Base-by-base conservation (phyloP, 2,113 vertebrate species). In the Macquaria ambigua region DNA sequence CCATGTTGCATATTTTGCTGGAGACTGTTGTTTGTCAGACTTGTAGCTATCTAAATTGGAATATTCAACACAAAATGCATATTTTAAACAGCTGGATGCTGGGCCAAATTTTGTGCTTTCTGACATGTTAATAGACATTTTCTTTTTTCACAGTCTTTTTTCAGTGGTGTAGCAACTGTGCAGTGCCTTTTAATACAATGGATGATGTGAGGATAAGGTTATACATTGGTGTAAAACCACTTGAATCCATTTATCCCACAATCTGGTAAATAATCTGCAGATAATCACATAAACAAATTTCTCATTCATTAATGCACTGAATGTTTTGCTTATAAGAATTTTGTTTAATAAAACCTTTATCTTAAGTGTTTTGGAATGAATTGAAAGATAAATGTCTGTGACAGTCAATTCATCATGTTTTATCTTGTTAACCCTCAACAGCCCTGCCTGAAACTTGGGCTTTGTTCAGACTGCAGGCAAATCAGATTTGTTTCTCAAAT, bases 361-460 rank as follows among this genome's bases (percentile, higher is more conserved):
- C 37, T 62, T 8, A 69, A 48, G 52, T 72, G 10, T 81, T 31
- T 82, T n/a, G 18, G 12, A 61, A 52, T 61, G 39, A 58, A 83
- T 43, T 23, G 3, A 68, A 76, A 83, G 71, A 77, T 50, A 77
- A 61, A 62, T 25, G 71, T 23, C 61, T 63, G 56, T 53, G 79
- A 25, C 66, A 69, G 74, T 78, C 53, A 59, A 75, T 87, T 37
- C 69, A 70, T 85, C 77, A 81, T 34, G n/a, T 71, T 68, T 83
- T 77, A 80, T 85, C 64, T 41, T 1, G 16, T 73, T 53, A n/a
- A 56, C 37, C 28, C 34, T 81, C 61, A 64, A 23, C n/a, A 79
- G 11, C 31, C 16, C 61, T 56, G 16, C 15, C 53, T 69, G 50
- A 59, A 69, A 85, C 53, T 5, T 34, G 3, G 31, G 31, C 31